Percentiles rank a stretch among this genome's conserved stretches.
phyloP scores from a whole-genome alignment of 1,140 invertebrate genomes.

The Drosophila azteca region DNA sequence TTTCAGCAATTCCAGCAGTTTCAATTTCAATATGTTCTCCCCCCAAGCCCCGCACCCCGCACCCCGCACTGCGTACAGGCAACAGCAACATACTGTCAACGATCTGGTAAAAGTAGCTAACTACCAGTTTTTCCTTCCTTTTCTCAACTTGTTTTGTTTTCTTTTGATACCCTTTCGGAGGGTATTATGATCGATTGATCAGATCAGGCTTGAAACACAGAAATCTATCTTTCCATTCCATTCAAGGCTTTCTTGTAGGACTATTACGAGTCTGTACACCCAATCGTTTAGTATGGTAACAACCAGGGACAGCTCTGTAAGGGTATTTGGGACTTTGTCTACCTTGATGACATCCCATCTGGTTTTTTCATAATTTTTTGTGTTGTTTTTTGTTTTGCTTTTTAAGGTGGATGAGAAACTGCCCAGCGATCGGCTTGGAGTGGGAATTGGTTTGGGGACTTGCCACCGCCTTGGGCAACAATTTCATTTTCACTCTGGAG shows the following conservation, averaged over 20 bases:
- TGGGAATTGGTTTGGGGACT: neutral
- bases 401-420: slow-evolving; percentile 38
- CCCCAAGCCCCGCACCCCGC: slow-evolving; percentile 31
- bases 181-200: neutral
- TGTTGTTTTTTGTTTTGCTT: slow-evolving; percentile 4
- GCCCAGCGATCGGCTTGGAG: neutral
- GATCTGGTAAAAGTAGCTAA: slow-evolving; percentile 67
- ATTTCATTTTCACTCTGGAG: slow-evolving; percentile 79
- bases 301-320: neutral
- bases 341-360: too few relatives aligned
- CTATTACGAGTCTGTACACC: too few relatives aligned
- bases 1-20: slow-evolving; percentile 34
- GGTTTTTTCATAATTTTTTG: neutral
- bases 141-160: slow-evolving; percentile 22
- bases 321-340: too few relatives aligned
- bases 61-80: slow-evolving; percentile 8
- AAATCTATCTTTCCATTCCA: too few relatives aligned
- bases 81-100: slow-evolving; percentile 19
- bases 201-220: too few relatives aligned
- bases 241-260: too few relatives aligned
- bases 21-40: slow-evolving; percentile 70
- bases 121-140: slow-evolving; percentile 64
- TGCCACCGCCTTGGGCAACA: slow-evolving; percentile 51
- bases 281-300: too few relatives aligned
- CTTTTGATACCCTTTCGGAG: slow-evolving; percentile 12